Conservation (phyloP, 2,888 invertebrate species). For the Creontiades dilutus region DNA sequence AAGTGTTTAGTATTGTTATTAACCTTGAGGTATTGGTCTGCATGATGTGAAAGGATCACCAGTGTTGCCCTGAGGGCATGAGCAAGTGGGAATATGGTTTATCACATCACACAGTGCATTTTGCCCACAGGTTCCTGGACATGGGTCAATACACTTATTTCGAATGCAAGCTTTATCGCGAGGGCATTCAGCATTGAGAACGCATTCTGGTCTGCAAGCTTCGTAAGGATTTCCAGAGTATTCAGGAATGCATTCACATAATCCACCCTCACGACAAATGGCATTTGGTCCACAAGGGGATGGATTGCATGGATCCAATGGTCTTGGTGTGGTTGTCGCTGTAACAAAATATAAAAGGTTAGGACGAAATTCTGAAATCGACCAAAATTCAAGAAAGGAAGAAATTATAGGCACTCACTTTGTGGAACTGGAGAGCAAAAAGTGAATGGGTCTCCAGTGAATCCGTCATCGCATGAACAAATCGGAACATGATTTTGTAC, state of each 20-base stretch:
- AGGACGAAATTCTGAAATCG: background rate
- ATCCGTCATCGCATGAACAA: constrained; percentile 90
- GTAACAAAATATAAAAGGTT: constrained; percentile 75
- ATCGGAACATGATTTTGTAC: constrained; percentile 92
- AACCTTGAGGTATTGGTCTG: constrained; percentile 79
- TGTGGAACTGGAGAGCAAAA: constrained; percentile 80
- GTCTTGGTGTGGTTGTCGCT: constrained; percentile 76
- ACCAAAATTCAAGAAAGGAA: background rate
- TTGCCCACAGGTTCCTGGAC: constrained; percentile 86
- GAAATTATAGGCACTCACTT: constrained; percentile 51
- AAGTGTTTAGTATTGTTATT: constrained; percentile 46
- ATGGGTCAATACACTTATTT: constrained; percentile 89
- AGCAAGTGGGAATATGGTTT: constrained; percentile 82
- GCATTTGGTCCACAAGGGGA: constrained; percentile 94
- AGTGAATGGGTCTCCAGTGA: constrained; percentile 91
- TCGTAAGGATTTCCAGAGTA: constrained; percentile 92
- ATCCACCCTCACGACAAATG: constrained; percentile 86
- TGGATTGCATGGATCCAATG: constrained; percentile 87
- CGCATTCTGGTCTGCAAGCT: constrained; percentile 90
- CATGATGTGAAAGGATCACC: constrained; percentile 83
- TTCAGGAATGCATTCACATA: constrained; percentile 87
- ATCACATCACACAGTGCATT: constrained; percentile 85
- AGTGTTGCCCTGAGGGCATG: constrained; percentile 80
- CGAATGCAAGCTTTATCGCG: constrained; percentile 86
- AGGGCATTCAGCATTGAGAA: constrained; percentile 90